Base-by-base conservation (phyloP, 2,888 invertebrate species). In the Drymonia ruficornis region DNA sequence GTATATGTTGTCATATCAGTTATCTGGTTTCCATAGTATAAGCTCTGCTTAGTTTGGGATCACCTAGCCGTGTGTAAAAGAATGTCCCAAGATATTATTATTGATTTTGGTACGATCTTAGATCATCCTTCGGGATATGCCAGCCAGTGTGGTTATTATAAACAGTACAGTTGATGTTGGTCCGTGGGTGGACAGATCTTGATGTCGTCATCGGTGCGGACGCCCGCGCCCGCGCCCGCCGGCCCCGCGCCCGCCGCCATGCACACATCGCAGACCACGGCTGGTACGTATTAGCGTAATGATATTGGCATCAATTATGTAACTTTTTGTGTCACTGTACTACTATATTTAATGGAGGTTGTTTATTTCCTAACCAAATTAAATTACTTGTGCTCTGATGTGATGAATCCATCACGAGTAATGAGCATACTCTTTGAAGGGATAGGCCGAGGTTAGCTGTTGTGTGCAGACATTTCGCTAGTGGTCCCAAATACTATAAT, bases 191-290 rank as follows among this genome's bases (percentile, higher is more conserved):
- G 64, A 72, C 83, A 90, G 85, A 86, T 86, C 82, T 79, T 91
- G 83, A 92, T 92, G 92, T 90, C 92, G 66, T 90, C 92, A 55
- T 91, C 91, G 71, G 89, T 87, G 70, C 87, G 91, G 62, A 84
- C 89, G 70, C 83, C 88, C 47, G 87, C 89, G 65, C 83, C 88
- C 53, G 52, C 80, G 65, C 83, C 88, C 53, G 51, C 80, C 50
- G 84, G 81, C 56, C 81, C 83, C 63, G 76, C 83, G 49, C 75
- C 87, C 50, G 55, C 83, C 54, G 74, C 82, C 57, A 91, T 91
- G 91, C 91, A 91, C 81, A 86, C 86, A 48, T 91, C 91, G 59
- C 91, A 91, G 74, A 90, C 87, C 31, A 74, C 87, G 38, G 74
- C 88, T 53, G 89, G 90, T 90, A 78, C 52, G 70, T 61, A 44